Conservation (phyloP, 1,140 invertebrate species). For the Pectinophora gossypiella region DNA sequence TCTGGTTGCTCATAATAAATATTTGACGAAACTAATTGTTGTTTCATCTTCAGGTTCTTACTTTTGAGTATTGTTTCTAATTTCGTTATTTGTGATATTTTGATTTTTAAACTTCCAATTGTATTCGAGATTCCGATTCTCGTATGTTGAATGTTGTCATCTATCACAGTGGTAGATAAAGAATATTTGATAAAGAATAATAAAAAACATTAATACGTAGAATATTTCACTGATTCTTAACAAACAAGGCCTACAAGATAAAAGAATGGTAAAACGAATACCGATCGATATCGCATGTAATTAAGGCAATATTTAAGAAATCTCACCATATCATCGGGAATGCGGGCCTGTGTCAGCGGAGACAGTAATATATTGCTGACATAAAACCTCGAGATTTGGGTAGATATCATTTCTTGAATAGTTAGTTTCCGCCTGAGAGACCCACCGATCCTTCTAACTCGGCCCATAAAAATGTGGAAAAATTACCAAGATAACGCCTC, state of each 20-base stretch:
- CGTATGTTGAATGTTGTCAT: no score
- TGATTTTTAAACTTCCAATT: no score
- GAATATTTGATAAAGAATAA: no score
- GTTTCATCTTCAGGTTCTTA: background rate
- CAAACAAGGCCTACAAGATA: conserved; percentile 35
- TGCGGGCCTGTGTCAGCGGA: conserved; percentile 36
- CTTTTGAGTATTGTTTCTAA: no score
- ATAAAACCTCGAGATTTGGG: conserved; percentile 61
- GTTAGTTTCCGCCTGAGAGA: conserved; percentile 47
- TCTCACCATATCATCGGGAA: conserved; percentile 49
- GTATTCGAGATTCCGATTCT: no score
- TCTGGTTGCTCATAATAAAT: conserved; percentile 1
- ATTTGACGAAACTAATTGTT: background rate
- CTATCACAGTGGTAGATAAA: no score
- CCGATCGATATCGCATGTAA: conserved; percentile 62
- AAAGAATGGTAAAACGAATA: conserved; percentile 46
- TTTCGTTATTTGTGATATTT: no score
- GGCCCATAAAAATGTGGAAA: conserved; percentile 57
- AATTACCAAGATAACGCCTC: conserved; percentile 45
- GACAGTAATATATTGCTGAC: conserved; percentile 67
- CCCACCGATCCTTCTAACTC: conserved; percentile 30
- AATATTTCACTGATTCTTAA: conserved; percentile 21
- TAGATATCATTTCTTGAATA: conserved; percentile 63
- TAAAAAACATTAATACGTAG: conserved; percentile 18
- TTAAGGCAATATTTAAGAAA: conserved; percentile 62